Evolutionary conservation across 1,140 invertebrate species (phyloP).

Genomic region (Yoshiicerus persimilis): DNA sequence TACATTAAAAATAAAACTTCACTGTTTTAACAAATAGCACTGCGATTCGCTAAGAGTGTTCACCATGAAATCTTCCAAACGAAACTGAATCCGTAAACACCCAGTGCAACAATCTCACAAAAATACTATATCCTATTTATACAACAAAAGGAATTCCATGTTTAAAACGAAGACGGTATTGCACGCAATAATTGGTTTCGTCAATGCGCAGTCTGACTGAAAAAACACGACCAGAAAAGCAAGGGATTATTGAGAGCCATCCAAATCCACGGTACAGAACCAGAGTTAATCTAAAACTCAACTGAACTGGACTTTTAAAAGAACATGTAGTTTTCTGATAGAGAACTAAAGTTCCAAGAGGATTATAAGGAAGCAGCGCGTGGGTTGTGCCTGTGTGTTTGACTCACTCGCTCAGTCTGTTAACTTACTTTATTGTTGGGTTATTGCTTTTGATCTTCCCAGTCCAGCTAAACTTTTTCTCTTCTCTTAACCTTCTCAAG

Average conservation of each 20-base stretch:
- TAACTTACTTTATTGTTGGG: neutral
- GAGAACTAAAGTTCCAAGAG: neutral
- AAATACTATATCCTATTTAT: no score
- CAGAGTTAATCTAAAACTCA: constrained; percentile 17
- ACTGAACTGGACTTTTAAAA: constrained; percentile 1
- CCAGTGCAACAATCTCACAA: no score
- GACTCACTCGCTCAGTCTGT: neutral
- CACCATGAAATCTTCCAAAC: no score
- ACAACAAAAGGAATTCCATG: neutral
- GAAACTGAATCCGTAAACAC: no score
- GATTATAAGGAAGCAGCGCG: constrained; percentile 1
- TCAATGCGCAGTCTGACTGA: neutral
- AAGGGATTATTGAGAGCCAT: neutral
- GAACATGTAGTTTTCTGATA: neutral
- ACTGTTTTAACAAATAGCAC: neutral
- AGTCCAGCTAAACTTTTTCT: neutral
- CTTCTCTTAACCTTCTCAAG: neutral
- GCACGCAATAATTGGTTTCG: neutral
- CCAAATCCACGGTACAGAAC: neutral
- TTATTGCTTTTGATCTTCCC: neutral
- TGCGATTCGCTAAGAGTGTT: neutral
- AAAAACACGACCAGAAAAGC: neutral
- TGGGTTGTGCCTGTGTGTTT: neutral
- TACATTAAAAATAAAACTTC: neutral
- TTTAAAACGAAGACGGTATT: neutral